phyloP scores from a whole-genome alignment of 2,113 vertebrate species.

The Prochilodus magdalenae region DNA sequence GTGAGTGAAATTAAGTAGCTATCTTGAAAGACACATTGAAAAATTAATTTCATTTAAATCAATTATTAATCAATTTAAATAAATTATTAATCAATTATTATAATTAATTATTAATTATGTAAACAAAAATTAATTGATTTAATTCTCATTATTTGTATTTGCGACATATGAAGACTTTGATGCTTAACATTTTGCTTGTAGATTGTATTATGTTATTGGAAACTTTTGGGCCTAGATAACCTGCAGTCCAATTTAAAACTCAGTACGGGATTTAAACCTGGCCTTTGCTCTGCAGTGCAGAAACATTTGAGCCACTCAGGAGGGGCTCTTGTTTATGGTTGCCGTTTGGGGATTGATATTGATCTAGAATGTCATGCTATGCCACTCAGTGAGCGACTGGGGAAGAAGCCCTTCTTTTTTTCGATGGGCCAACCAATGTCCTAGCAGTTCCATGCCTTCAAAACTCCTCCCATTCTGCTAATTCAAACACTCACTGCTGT shows the following conservation, averaged over 20 bases:
- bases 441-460: neutral
- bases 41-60: too few species aligned
- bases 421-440: neutral
- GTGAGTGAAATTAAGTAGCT: too few species aligned
- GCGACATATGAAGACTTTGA: too few species aligned
- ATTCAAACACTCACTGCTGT: neutral
- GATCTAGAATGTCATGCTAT: conserved; percentile 2
- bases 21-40: too few species aligned
- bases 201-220: too few species aligned
- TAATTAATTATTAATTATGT: too few species aligned
- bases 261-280: neutral
- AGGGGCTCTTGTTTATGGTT: conserved; percentile 21
- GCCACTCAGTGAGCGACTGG: neutral
- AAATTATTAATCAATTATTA: too few species aligned
- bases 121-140: too few species aligned
- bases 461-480: neutral
- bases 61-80: too few species aligned
- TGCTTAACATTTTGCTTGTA: too few species aligned
- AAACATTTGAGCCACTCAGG: neutral
- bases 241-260: neutral
- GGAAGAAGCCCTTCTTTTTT: neutral
- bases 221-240: too few species aligned
- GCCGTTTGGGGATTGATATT: conserved; percentile 13
- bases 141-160: neutral
- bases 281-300: neutral